Conservation (phyloP, 1,140 invertebrate genomes). For the Oncopodura yosiiana region DNA sequence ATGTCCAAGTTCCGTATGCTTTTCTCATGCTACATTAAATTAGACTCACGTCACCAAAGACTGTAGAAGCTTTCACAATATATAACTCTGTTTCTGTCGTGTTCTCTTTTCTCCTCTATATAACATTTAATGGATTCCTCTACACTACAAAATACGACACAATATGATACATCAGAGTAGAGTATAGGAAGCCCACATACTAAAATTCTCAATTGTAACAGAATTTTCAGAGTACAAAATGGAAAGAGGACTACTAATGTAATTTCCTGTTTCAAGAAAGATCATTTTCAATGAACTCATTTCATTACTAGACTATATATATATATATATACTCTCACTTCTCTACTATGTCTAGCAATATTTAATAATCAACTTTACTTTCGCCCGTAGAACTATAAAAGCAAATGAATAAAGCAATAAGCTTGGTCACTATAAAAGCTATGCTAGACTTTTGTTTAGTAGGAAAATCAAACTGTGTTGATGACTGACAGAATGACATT, state of each 20-base stretch:
- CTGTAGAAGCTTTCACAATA: too few relatives aligned
- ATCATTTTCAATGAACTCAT: background rate
- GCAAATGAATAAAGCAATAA: background rate
- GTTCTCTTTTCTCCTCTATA: too few relatives aligned
- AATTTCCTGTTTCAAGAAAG: background rate
- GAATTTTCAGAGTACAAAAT: background rate
- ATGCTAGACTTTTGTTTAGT: too few relatives aligned
- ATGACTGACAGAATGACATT: too few relatives aligned
- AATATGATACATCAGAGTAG: too few relatives aligned
- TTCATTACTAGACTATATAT: background rate
- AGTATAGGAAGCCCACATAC: too few relatives aligned
- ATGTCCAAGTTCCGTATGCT: background rate
- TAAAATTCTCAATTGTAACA: too few relatives aligned
- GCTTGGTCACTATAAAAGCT: background rate
- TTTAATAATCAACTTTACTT: background rate
- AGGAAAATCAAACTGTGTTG: too few relatives aligned
- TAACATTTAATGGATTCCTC: too few relatives aligned
- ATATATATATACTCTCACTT: background rate
- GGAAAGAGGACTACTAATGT: background rate
- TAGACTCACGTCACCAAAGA: background rate
- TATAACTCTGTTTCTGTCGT: too few relatives aligned
- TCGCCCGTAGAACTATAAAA: background rate
- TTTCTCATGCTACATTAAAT: background rate
- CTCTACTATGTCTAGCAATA: background rate
- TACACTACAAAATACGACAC: too few relatives aligned